A percentile compares a stretch with the other conserved stretches of the same genome.
Conservation (phyloP, 2,888 invertebrate genomes). For the Zele albiditarsus region DNA sequence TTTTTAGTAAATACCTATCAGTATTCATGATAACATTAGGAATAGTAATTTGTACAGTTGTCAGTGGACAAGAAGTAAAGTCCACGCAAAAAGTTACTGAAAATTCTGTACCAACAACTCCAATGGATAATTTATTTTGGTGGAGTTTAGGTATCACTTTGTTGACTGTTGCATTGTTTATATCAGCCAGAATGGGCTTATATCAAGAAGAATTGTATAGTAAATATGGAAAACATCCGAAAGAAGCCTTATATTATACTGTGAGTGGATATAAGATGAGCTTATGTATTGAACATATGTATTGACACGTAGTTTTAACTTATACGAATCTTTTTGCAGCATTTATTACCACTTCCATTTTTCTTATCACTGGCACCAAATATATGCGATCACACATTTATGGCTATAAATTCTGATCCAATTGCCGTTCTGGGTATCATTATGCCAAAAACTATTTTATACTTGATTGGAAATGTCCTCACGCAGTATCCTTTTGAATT, state of each 20-base stretch:
- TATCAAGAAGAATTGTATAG: constrained; percentile 92
- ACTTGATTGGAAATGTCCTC: constrained; percentile 85
- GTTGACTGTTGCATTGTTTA: constrained; percentile 89
- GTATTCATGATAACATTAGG: constrained; percentile 95
- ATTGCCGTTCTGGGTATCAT: constrained; percentile 77
- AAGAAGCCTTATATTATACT: constrained; percentile 90
- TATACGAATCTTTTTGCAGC: constrained; percentile 75
- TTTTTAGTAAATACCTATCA: constrained; percentile 89
- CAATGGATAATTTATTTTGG: constrained; percentile 77
- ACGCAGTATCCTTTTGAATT: constrained; percentile 84
- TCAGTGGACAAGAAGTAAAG: constrained; percentile 84
- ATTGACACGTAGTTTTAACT: background rate
- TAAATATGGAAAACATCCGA: constrained; percentile 92
- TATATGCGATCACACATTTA: constrained; percentile 83
- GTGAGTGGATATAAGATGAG: constrained; percentile 70
- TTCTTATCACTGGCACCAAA: constrained; percentile 88
- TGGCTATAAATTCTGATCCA: constrained; percentile 81
- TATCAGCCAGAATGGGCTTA: constrained; percentile 96
- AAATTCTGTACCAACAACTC: constrained; percentile 69
- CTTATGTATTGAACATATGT: background rate
- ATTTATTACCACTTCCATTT: constrained; percentile 91
- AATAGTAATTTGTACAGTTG: constrained; percentile 91
- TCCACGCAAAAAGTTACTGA: constrained; percentile 69
- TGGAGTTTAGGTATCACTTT: constrained; percentile 84
- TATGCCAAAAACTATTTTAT: constrained; percentile 85